Percentiles rank a stretch among this genome's conserved stretches.
Conservation (phyloP, 2,888 invertebrate genomes). For the Phyllotreta cruciferae region DNA sequence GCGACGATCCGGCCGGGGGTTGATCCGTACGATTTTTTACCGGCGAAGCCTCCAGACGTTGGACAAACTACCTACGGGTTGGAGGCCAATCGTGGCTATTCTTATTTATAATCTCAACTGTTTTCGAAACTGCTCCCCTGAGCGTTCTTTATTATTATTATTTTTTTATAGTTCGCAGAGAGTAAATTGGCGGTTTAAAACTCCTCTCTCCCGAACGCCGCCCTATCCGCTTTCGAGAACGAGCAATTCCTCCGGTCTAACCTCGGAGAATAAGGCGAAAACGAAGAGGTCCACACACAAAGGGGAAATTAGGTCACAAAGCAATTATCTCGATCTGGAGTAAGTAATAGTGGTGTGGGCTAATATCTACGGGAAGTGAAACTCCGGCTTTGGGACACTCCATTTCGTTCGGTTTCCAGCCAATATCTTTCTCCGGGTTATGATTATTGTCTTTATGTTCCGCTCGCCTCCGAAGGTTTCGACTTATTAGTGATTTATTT, state of each 20-base stretch:
- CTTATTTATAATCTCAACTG: conserved; percentile 43
- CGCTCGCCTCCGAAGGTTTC: too few species aligned
- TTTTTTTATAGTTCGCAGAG: neutral
- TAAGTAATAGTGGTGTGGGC: conserved; percentile 25
- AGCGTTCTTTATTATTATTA: conserved; percentile 23
- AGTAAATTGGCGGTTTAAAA: too few species aligned
- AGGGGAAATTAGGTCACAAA: conserved; percentile 29
- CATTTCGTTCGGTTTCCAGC: conserved; percentile 21
- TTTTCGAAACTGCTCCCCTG: conserved; percentile 26
- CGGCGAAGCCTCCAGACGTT: conserved; percentile 39
- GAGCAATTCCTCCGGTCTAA: too few species aligned
- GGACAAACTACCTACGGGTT: conserved; percentile 52
- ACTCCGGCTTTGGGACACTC: conserved; percentile 15
- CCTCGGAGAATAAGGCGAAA: too few species aligned
- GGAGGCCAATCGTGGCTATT: conserved; percentile 48
- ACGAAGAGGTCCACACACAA: neutral
- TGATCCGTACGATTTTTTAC: conserved; percentile 53
- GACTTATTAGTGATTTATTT: too few species aligned
- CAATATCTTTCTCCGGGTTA: conserved; percentile 25
- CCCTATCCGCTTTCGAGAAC: too few species aligned
- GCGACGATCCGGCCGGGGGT: conserved; percentile 46
- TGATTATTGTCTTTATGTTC: conserved; percentile 22
- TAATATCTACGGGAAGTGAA: conserved; percentile 15
- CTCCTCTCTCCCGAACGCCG: too few species aligned
- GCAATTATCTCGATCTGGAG: conserved; percentile 27